Conservation (phyloP, 2,888 invertebrate species). For the Cyclophora punctaria region DNA sequence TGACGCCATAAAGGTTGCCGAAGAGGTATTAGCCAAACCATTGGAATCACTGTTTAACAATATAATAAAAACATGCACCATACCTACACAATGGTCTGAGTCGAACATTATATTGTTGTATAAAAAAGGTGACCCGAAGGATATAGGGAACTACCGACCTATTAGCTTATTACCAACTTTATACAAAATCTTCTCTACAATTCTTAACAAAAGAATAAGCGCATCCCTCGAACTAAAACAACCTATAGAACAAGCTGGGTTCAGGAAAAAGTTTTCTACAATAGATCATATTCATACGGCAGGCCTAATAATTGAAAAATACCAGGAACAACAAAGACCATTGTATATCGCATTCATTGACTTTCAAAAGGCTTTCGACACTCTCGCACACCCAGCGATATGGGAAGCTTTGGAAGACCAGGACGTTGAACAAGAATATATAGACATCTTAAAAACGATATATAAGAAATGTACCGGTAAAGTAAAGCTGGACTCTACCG, state of each 20-base stretch:
- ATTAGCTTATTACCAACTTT: conserved; percentile 6
- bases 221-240: conserved; percentile 4
- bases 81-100: conserved; percentile 2
- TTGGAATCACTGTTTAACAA: conserved; percentile 3
- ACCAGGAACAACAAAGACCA: conserved; percentile 1
- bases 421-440: conserved; percentile 12
- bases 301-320: conserved; percentile 8
- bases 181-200: conserved; percentile 4
- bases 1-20: conserved; percentile 7
- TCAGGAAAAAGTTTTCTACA: conserved; percentile 3
- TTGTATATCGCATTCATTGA: conserved; percentile 9
- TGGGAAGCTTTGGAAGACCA: conserved; percentile 4
- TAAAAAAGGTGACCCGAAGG: conserved; percentile 5
- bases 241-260: conserved; percentile 12
- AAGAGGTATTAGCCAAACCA: background rate
- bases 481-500: too few species aligned
- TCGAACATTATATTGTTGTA: conserved; percentile 7
- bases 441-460: too few species aligned
- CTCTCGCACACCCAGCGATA: background rate
- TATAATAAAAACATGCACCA: conserved; percentile 2
- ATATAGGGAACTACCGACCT: conserved; percentile 4
- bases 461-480: too few species aligned
- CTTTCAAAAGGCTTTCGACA: conserved; percentile 6
- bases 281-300: conserved; percentile 10
- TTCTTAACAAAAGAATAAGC: background rate